Percentiles rank a stretch among this genome's conserved stretches.
Conservation (phyloP, 1,140 invertebrate genomes). For the Pantala flavescens region DNA sequence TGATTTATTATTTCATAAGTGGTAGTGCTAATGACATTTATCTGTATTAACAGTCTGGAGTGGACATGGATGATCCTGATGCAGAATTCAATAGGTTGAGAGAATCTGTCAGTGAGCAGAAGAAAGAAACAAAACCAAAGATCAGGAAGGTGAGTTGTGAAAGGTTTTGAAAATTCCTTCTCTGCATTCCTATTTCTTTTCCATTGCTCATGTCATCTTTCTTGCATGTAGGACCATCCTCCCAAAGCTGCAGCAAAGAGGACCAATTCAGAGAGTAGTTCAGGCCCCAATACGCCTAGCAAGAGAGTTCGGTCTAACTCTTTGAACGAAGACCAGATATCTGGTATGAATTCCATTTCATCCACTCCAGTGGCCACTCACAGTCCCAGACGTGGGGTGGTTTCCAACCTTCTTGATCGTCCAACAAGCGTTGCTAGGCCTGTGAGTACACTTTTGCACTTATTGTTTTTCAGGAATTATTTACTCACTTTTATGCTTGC, state of each 20-base stretch:
- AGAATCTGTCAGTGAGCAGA: slow-evolving; percentile 36
- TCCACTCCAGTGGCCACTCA: slow-evolving; percentile 40
- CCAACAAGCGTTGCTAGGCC: slow-evolving; percentile 55
- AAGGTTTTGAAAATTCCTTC: not conserved
- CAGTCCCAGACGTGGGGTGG: slow-evolving; percentile 43
- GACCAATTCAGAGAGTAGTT: slow-evolving; percentile 10
- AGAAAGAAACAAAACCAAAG: slow-evolving; percentile 38
- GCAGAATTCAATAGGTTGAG: slow-evolving; percentile 61
- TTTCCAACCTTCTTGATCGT: slow-evolving; percentile 48
- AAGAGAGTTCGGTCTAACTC: slow-evolving; percentile 17
- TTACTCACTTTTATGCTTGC: not conserved
- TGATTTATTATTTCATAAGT: not conserved
- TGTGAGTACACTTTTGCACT: slow-evolving; percentile 39
- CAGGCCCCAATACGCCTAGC: not conserved
- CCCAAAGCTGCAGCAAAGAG: not conserved
- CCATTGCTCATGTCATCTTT: not conserved
- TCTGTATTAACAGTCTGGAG: not conserved
- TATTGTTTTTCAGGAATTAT: not conserved
- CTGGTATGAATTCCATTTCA: slow-evolving; percentile 24
- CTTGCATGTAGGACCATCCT: not conserved
- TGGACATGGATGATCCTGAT: slow-evolving; percentile 30
- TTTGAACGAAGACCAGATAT: not conserved
- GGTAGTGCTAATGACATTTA: not conserved
- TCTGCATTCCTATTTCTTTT: not conserved
- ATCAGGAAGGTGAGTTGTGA: slow-evolving; percentile 18